Conservation (phyloP, 2,797 vertebrate genomes). For the Hirundo rustica region DNA sequence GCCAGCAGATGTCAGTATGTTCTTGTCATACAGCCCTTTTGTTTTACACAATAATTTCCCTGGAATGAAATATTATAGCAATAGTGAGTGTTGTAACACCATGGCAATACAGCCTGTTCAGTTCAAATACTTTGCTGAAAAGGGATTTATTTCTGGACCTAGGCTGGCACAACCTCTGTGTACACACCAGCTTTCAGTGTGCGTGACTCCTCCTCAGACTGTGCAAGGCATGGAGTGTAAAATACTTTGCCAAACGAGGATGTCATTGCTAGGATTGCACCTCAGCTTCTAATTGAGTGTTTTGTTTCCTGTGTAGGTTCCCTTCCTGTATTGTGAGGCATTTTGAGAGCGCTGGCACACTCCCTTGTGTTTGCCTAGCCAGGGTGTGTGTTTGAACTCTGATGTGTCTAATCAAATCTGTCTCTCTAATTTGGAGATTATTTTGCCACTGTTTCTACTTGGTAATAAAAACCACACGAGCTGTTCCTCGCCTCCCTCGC, state of each 20-base stretch:
- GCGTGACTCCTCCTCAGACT: background rate
- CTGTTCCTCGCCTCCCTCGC: background rate
- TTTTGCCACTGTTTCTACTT: background rate
- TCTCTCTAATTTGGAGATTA: background rate
- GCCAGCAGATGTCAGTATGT: constrained; percentile 81
- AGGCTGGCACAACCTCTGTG: background rate
- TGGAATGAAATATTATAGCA: background rate
- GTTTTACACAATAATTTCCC: background rate
- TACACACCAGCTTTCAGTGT: background rate
- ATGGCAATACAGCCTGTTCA: background rate
- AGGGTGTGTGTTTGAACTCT: background rate
- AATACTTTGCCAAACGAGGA: background rate
- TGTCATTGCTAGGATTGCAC: background rate
- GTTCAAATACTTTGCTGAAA: background rate
- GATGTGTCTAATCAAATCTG: background rate
- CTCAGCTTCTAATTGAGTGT: background rate
- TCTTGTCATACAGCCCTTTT: constrained; percentile 55
- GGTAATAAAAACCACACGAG: background rate
- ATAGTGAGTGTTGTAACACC: background rate
- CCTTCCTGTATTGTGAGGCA: background rate
- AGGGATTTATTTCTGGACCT: background rate
- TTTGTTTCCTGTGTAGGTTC: background rate
- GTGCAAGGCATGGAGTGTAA: background rate
- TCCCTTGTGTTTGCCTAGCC: background rate
- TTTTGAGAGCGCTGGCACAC: background rate